Conservation (phyloP, 2,888 invertebrate species). For the Gastrophysa polygoni region DNA sequence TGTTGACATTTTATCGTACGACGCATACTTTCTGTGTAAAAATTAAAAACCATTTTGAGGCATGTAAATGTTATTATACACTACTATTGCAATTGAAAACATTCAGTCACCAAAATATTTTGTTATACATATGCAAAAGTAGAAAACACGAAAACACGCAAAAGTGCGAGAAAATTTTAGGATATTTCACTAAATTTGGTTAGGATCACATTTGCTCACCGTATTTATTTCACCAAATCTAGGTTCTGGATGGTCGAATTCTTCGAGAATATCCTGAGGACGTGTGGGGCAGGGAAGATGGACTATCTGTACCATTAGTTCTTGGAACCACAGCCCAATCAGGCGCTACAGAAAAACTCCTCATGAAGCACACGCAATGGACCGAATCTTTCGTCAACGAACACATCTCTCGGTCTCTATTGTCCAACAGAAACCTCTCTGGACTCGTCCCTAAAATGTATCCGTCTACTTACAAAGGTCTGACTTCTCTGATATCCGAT, state of each 20-base stretch:
- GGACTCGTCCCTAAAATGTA: constrained; percentile 69
- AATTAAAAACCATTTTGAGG: no score
- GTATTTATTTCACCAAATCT: not conserved
- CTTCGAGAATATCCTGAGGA: constrained; percentile 71
- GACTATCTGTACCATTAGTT: constrained; percentile 62
- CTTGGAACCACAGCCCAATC: constrained; percentile 79
- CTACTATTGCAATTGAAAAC: no score
- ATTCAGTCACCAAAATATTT: no score
- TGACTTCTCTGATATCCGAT: constrained; percentile 77
- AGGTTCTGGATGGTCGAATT: constrained; percentile 69
- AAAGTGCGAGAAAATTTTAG: no score
- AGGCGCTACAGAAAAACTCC: constrained; percentile 67
- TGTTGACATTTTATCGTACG: no score
- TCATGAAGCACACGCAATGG: constrained; percentile 68
- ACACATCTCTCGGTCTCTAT: constrained; percentile 67
- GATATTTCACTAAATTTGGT: no score
- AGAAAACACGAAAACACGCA: no score
- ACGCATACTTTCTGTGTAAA: no score
- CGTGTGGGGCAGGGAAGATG: constrained; percentile 63
- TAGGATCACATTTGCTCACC: no score
- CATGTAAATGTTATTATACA: no score
- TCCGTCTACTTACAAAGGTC: constrained; percentile 69
- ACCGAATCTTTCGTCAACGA: constrained; percentile 69
- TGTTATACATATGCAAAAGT: no score
- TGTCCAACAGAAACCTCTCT: constrained; percentile 69